Evolutionary conservation across 2,797 vertebrate genomes (phyloP).

Genomic region (Amniataba percoides): DNA sequence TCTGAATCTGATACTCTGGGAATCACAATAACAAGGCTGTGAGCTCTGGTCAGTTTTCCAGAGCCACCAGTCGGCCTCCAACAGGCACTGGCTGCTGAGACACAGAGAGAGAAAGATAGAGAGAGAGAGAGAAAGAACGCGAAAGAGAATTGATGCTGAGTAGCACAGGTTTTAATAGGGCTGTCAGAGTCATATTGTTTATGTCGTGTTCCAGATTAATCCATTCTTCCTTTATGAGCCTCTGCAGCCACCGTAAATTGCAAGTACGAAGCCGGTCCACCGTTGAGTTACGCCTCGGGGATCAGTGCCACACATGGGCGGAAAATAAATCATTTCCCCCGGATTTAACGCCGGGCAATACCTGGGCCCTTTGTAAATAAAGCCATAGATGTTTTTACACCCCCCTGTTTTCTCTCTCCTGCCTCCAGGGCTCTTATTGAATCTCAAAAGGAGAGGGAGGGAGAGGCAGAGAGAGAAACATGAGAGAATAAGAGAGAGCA

Average conservation of each 20-base stretch:
- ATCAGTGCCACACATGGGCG: constrained; percentile 82
- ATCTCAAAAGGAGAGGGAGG: constrained; percentile 81
- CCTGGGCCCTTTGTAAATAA: constrained; percentile 87
- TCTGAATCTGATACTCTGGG: constrained; percentile 83
- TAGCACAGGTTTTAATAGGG: constrained; percentile 86
- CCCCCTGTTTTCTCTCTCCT: constrained; percentile 77
- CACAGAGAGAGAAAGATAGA: constrained; percentile 54
- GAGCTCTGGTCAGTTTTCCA: constrained; percentile 71
- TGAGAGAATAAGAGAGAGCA: constrained; percentile 82
- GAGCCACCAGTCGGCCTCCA: constrained; percentile 62
- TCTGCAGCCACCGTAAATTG: constrained; percentile 87
- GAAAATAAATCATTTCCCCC: constrained; percentile 86
- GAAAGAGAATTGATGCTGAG: constrained; percentile 84
- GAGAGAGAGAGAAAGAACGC: constrained; percentile 37
- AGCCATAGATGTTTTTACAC: constrained; percentile 86
- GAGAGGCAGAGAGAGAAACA: constrained; percentile 75
- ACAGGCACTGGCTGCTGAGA: constrained; percentile 36
- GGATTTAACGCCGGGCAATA: constrained; percentile 84
- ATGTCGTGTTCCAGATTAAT: constrained; percentile 88
- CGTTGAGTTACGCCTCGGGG: constrained; percentile 85
- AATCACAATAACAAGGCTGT: constrained; percentile 78
- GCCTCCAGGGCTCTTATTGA: constrained; percentile 85
- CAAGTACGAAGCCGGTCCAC: constrained; percentile 77
- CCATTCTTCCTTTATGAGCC: constrained; percentile 88
- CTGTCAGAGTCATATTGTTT: constrained; percentile 88